Evolutionary conservation across 2,797 vertebrate genomes (phyloP), one percentile per base, ranked within the genome.

Genomic region (Enteromius argenteus): DNA sequence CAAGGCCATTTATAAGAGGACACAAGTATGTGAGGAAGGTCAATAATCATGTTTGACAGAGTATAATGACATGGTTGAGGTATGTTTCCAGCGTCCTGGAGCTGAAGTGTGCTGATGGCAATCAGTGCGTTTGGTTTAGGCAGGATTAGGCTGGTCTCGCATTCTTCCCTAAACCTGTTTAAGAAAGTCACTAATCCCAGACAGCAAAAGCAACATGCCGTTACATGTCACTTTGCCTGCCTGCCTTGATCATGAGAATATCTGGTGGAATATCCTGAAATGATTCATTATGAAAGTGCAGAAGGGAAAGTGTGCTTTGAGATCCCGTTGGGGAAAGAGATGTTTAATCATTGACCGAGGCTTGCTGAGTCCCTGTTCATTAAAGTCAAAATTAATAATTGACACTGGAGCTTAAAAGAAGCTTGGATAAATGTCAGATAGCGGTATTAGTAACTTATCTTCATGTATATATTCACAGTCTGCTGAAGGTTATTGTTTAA

Each of bases 91-190:
- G 9, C 2, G 14, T 68, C n/a, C 37, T 46, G 51, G 69, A 35
- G 80, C 23, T 60, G 42, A 73, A 42, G 56, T 27, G 30, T 27
- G 69, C 71, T 68, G 23, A 81, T 93, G 89, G 92, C 91, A 93
- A 92, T 90, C 89, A 84, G 32, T 13, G 60, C 90, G 90, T 93
- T 90, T 91, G 89, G 90, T 89, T 85, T 84, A 93, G 90, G 91
- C 91, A 73, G 91, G 93, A 93, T 94, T 92, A 94, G 91, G 90
- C 91, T 90, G 86, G 92, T 90, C 80, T 85, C 86, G 86, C 93
- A 94, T 93, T 93, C 92, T 92, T 92, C 85, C 92, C 90, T 90
- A 92, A 94, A 94, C 93, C 92, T 89, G 91, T 92, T 92, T 89
- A 27, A 86, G 83, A 80, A 82, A 66, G 76, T 56, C 82, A 44